Percentiles rank a stretch among this genome's conserved stretches.
phyloP scores from a whole-genome alignment of 2,888 invertebrate species.

The Phalangium opilio region DNA sequence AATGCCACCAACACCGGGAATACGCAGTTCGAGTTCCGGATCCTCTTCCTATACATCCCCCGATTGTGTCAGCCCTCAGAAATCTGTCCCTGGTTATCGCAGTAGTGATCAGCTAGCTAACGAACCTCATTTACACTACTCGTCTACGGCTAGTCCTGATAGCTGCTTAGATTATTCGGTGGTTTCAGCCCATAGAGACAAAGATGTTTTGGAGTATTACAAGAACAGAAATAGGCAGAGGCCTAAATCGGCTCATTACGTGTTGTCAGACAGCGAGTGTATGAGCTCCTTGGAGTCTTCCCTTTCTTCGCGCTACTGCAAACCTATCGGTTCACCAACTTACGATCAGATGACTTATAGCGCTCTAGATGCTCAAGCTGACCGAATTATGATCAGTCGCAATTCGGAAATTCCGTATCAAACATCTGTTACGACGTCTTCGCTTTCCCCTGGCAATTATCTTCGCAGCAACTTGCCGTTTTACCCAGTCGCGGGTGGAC shows the following conservation, averaged over 20 bases:
- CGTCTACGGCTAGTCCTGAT: slow-evolving; percentile 24
- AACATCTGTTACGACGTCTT: slow-evolving; percentile 15
- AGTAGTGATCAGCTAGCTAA: slow-evolving; percentile 15
- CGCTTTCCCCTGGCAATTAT: slow-evolving; percentile 10
- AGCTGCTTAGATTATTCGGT: slow-evolving; percentile 40
- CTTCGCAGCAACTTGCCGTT: slow-evolving; percentile 14
- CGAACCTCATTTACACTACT: slow-evolving; percentile 15
- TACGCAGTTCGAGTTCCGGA: slow-evolving; percentile 12
- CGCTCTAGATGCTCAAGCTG: slow-evolving; percentile 4
- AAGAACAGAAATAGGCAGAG: slow-evolving; percentile 33
- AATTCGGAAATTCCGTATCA: slow-evolving; percentile 15
- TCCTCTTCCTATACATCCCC: slow-evolving; percentile 17
- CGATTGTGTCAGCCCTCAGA: slow-evolving; percentile 14
- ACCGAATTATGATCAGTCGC: slow-evolving; percentile 12
- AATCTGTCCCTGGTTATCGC: slow-evolving; percentile 12
- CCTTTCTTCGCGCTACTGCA: slow-evolving; percentile 13
- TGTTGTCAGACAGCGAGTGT: slow-evolving; percentile 40
- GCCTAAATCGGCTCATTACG: slow-evolving; percentile 21
- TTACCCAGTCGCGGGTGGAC: slow-evolving; percentile 15
- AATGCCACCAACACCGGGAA: slow-evolving; percentile 15
- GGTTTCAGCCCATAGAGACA: slow-evolving; percentile 35
- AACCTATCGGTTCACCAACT: slow-evolving; percentile 8
- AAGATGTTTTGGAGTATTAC: slow-evolving; percentile 44
- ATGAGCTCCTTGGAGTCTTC: slow-evolving; percentile 34
- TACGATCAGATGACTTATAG: slow-evolving; percentile 13